phyloP scores from a whole-genome alignment of 2,113 vertebrate genomes.

The Peucedramus taeniatus region DNA sequence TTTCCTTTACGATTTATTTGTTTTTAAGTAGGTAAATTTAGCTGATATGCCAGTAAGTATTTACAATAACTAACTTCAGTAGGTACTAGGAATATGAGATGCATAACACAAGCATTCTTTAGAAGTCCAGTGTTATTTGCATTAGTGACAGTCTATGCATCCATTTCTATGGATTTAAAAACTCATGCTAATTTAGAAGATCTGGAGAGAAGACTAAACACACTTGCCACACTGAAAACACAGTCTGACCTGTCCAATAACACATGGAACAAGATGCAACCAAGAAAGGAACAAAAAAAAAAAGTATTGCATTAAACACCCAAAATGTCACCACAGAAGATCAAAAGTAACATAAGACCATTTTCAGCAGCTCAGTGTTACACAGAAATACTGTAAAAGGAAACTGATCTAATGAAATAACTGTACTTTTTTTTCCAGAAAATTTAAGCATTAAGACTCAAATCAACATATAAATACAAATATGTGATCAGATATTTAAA shows the following conservation, averaged over 20 bases:
- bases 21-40: not conserved
- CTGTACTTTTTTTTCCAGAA: not conserved
- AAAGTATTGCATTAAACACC: not conserved
- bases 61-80: not conserved
- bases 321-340: not conserved
- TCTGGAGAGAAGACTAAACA: not conserved
- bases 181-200: not conserved
- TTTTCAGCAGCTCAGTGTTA: not conserved
- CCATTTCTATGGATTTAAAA: not conserved
- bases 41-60: not conserved
- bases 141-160: not conserved
- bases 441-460: not conserved
- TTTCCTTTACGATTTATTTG: conserved; percentile 18
- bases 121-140: not conserved
- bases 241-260: not conserved
- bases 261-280: not conserved
- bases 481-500: not conserved
- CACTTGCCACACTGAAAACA: not conserved
- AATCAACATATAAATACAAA: not conserved
- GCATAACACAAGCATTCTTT: not conserved
- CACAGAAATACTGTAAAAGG: not conserved
- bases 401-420: not conserved
- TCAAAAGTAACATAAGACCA: not conserved
- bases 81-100: conserved; percentile 1
- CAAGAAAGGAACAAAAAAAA: not conserved